Evolutionary conservation across 2,113 vertebrate species (phyloP).

Genomic region (Hippocampus guttulatus): DNA sequence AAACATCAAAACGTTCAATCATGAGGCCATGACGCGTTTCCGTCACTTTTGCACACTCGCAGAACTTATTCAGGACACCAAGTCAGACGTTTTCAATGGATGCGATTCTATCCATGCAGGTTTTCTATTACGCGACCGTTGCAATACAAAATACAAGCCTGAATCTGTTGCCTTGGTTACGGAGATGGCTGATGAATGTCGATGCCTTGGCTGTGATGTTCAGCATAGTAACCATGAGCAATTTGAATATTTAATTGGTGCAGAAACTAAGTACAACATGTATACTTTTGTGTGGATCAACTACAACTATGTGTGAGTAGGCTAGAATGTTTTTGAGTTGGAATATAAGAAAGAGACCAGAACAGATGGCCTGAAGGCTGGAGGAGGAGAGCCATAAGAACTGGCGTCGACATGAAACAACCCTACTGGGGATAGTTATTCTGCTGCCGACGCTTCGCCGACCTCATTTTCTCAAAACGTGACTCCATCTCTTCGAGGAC

Average conservation of each 20-base stretch:
- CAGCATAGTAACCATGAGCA: conserved; percentile 35
- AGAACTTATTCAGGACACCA: not conserved
- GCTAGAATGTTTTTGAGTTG: conserved; percentile 18
- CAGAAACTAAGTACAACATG: conserved; percentile 38
- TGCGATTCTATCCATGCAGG: not conserved
- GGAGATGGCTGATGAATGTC: not conserved
- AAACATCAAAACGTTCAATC: not conserved
- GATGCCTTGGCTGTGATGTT: conserved; percentile 22
- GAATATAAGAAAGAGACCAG: conserved; percentile 38
- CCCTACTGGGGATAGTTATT: conserved; percentile 80
- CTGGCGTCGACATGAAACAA: conserved; percentile 39
- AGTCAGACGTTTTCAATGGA: not conserved
- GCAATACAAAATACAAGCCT: not conserved
- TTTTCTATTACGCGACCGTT: not conserved
- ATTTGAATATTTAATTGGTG: conserved; percentile 27
- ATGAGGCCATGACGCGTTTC: not conserved
- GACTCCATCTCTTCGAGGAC: conserved; percentile 97
- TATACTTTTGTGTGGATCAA: conserved; percentile 25
- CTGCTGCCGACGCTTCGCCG: conserved; percentile 95
- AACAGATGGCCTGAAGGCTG: conserved; percentile 50
- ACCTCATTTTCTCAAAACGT: conserved; percentile 98
- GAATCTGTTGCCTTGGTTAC: not conserved
- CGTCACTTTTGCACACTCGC: not conserved
- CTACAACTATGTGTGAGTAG: conserved; percentile 7
- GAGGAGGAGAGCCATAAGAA: conserved; percentile 36